Evolutionary conservation across 2,888 invertebrate genomes (phyloP), one percentile per base, ranked within the genome.

Genomic region (Melanchra persicariae): DNA sequence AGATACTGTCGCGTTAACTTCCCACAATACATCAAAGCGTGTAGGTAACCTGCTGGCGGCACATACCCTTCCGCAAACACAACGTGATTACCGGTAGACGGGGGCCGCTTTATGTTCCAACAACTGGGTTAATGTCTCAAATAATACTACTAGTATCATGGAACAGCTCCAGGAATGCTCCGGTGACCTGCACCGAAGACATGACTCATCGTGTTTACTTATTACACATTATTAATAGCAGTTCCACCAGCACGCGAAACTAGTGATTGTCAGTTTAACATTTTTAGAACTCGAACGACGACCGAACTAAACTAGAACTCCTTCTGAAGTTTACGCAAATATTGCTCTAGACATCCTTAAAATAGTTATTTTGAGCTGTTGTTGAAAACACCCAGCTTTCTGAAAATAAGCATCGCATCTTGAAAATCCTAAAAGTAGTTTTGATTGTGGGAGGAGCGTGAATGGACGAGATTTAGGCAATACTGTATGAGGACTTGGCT

Each of bases 121-220:
- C 88, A 95, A 90, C 84, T 94, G 83, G 95, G 95, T 95, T 94
- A 95, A 95, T 93, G 89, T 82, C 84, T 83, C 85, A 84, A 91
- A 92, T 92, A 91, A 80, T 92, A 87, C 90, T 90, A 88, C 86
- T 84, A 86, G 87, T 87, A 83, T 87, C 85, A 87, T 85, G 88
- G 87, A 87, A 89, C n/a, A n/a, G n/a, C 83, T 84, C 79, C 83
- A 87, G 82, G 81, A 86, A 77, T 85, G 91, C 81, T 90, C 93
- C 85, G 89, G 91, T 92, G 91, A 93, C 93, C 93, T 83, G 89
- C 77, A 82, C 74, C 81, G 73, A 80, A 81, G 59, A 74, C 79
- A 77, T 92, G 93, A 93, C 85, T 93, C 93, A 92, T 74, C 69
- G 30, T 90, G 89, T 91, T 92, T 91, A 91, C 89, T 86, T 78